Conservation (phyloP, 1,140 invertebrate species). For the Nymphalis io region DNA sequence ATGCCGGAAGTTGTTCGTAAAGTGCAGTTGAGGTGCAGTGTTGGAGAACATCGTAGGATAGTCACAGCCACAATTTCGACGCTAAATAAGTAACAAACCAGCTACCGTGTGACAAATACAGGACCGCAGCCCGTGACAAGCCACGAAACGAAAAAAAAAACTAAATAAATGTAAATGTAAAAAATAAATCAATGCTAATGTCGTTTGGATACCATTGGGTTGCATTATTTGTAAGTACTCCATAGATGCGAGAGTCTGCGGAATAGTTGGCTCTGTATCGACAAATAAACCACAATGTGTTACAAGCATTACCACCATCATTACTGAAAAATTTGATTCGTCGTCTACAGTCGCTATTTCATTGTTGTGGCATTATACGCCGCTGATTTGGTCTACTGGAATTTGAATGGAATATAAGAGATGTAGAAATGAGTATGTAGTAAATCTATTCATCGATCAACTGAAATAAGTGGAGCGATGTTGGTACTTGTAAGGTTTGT, state of each 20-base stretch:
- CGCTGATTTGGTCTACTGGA: background rate
- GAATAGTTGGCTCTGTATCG: conserved; percentile 77
- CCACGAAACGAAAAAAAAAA: conserved; percentile 52
- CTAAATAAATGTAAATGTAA: conserved; percentile 47
- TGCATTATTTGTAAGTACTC: conserved; percentile 79
- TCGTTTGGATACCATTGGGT: conserved; percentile 76
- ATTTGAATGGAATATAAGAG: background rate
- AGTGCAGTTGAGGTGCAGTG: conserved; percentile 65
- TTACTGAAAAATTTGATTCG: conserved; percentile 13
- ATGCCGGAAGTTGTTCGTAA: conserved; percentile 62
- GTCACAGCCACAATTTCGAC: conserved; percentile 77
- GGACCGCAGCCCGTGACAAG: conserved; percentile 51
- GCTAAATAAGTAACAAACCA: conserved; percentile 63
- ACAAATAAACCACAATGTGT: conserved; percentile 76
- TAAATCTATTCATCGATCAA: background rate
- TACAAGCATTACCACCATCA: conserved; percentile 64
- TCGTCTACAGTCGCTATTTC: conserved; percentile 23
- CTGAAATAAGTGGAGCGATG: background rate
- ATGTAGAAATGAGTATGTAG: background rate
- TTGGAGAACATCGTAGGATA: conserved; percentile 63
- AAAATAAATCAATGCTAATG: conserved; percentile 63
- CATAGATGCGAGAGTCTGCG: conserved; percentile 77
- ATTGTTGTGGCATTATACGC: background rate
- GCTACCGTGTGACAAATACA: conserved; percentile 50
- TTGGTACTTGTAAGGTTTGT: background rate